Evolutionary conservation across 1,140 invertebrate species (phyloP), one percentile per base, ranked within the genome.

Genomic region (Cydia pomonella): DNA sequence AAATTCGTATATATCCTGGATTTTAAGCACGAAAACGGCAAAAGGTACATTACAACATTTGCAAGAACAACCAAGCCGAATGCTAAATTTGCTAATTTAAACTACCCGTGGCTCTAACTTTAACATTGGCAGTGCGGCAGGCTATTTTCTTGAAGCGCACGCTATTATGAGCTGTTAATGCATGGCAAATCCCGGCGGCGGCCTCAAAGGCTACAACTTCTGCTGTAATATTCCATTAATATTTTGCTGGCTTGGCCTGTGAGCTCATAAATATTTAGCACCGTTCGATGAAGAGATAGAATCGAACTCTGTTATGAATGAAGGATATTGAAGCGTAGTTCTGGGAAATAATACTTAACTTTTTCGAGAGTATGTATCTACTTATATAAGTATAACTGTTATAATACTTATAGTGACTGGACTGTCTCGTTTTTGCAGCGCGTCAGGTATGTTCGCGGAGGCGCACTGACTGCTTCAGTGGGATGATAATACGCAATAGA

Each of bases 181-280:
- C 64, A 33, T 69, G 64, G 64, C 27, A 41, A 69, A 41, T 69
- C 64, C 64, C 64, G 64, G 29, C 64, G 64, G 64, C 27, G 18
- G 53, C 9, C 27, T 18, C 64, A 69, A 69, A 69, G 64, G 64
- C 64, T 21, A 38, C 64, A 66, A 66, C 63, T 66, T 16, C 25
- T 69, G 29, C 64, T 69, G 29, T 69, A 69, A 69, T 69, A 69
- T 69, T 69, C 64, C 64, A 69, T 69, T 69, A 69, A 69, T 69
- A 69, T 69, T 69, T 69, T 38, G 64, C 64, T 33, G 18, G 53
- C 9, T n/a, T 59, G 21, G 53, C 53, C 4, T 23, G 18, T 7
- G 27, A 23, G 23, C 23, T 66, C 63, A 66, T 66, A 12, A 66
- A 66, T 66, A 66, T 66, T 66, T 66, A 66, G 27, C 27, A 21